phyloP scores from a whole-genome alignment of 2,797 vertebrate species.

The Carapus acus region DNA sequence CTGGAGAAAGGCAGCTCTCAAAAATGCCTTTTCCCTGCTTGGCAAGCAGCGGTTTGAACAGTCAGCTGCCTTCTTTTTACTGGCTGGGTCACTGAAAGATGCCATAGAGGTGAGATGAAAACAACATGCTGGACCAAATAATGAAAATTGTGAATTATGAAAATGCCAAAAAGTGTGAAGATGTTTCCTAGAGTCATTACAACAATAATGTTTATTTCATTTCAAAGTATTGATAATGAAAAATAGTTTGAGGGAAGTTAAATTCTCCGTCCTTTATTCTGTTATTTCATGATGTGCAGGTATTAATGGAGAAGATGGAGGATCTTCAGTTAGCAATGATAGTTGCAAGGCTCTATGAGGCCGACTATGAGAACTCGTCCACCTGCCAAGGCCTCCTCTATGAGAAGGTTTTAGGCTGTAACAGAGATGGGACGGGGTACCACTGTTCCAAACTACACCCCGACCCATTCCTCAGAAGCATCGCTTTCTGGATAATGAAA shows the following conservation, averaged over 20 bases:
- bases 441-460: slow-evolving; percentile 83
- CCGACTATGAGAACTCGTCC: slow-evolving; percentile 91
- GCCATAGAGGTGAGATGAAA: slow-evolving; percentile 85
- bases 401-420: slow-evolving; percentile 89
- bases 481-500: slow-evolving; percentile 97
- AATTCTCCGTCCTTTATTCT: slow-evolving; percentile 3
- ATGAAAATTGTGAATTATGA: too few species aligned
- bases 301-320: slow-evolving; percentile 98
- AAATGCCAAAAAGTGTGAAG: slow-evolving; percentile 11
- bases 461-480: slow-evolving; percentile 95
- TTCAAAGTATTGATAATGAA: too few species aligned
- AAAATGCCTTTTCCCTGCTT: slow-evolving; percentile 95
- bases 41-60: slow-evolving; percentile 99
- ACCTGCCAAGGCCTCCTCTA: slow-evolving; percentile 90
- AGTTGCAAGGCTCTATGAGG: slow-evolving; percentile 92
- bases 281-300: slow-evolving; percentile 65
- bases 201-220: too few species aligned
- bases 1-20: slow-evolving; percentile 96
- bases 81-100: slow-evolving; percentile 96
- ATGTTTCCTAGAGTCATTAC: slow-evolving; percentile 5
- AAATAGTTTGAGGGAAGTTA: too few species aligned
- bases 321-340: slow-evolving; percentile 97
- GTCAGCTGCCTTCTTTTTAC: slow-evolving; percentile 93
- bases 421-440: slow-evolving; percentile 81
- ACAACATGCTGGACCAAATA: slow-evolving; percentile 14